Base-by-base conservation (phyloP, 2,888 invertebrate species). In the Rhagonycha lutea region DNA sequence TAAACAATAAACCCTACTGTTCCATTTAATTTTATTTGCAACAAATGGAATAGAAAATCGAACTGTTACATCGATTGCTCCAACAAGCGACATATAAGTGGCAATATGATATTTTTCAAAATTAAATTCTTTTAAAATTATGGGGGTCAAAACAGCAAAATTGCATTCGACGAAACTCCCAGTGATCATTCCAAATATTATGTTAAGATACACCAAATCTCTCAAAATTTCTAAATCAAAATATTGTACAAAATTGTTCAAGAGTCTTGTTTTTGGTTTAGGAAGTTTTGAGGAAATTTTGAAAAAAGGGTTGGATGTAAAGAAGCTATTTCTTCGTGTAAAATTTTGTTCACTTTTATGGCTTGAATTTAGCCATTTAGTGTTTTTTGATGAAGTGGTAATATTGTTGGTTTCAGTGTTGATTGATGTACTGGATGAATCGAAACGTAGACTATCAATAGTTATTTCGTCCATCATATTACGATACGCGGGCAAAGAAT, bases 151-250 rank as follows among this genome's bases (percentile, higher is more conserved):
- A 69, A 94, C 90, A 2, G 94, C 92, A 84, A 94, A 94, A 84
- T 94, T 94, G 5, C 93, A 82, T 85, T 94, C 94, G 5, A 91
- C 92, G 82, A 94, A 94, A 83, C 92, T 92, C 0, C 93, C 93
- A 61, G 94, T 87, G 0, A 93, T 93, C 69, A 94, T 89, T 0
- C 94, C 94, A 72, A 94, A 84, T 89, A 94, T 93, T 12, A 94
- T 88, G 82, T 92, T 94, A 3, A 94, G 90, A 81, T 92, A 94
- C 4, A 92, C 90, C 12, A 91, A 90, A 86, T 94, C 94, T 80
- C 91, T 91, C 72, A 94, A 85, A 69, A 94, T 88, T 84, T 92
- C 92, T 76, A 94, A 89, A 84, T 94, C 94, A 82, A 94, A 94
- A 83, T 94, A 94, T 60, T 91, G 87, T 0, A 90, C 86, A 29